Percentiles rank a stretch among this genome's conserved stretches.
Evolutionary conservation across 2,797 vertebrate genomes (phyloP).

Genomic region (Enteromius paludinosus): DNA sequence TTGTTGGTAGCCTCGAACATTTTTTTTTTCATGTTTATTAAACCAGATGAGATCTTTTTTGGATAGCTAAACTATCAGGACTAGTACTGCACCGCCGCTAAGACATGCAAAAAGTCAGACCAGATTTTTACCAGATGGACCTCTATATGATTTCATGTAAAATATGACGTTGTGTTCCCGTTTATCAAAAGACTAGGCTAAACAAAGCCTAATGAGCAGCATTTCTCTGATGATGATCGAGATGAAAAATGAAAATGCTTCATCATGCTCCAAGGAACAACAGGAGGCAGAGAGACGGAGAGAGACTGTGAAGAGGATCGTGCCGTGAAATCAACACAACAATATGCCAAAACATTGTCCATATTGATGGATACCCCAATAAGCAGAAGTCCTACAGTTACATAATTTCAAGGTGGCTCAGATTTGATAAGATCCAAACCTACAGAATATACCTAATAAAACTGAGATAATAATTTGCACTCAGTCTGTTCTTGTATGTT

Average conservation of each 20-base stretch:
- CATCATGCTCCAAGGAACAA: constrained; percentile 42
- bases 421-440: neutral
- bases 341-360: constrained; percentile 22
- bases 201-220: constrained; percentile 33
- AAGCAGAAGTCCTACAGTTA: constrained; percentile 23
- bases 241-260: constrained; percentile 31
- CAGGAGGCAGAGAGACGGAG: constrained; percentile 31
- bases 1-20: neutral
- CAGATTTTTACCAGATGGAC: constrained; percentile 23
- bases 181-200: constrained; percentile 33
- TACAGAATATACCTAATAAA: neutral
- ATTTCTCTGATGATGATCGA: constrained; percentile 36
- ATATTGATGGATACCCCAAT: constrained; percentile 67
- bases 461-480: neutral
- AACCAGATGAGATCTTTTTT: neutral
- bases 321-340: constrained; percentile 14
- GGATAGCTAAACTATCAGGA: constrained; percentile 5
- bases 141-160: constrained; percentile 2
- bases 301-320: constrained; percentile 6
- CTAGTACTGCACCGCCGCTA: neutral
- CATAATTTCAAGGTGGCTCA: neutral
- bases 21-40: constrained; percentile 1
- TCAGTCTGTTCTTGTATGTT: neutral
- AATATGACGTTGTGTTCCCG: neutral
- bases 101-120: neutral